Percentiles rank a stretch among this genome's conserved stretches.
phyloP scores from a whole-genome alignment of 2,797 vertebrate genomes.

The Glossophaga mutica region DNA sequence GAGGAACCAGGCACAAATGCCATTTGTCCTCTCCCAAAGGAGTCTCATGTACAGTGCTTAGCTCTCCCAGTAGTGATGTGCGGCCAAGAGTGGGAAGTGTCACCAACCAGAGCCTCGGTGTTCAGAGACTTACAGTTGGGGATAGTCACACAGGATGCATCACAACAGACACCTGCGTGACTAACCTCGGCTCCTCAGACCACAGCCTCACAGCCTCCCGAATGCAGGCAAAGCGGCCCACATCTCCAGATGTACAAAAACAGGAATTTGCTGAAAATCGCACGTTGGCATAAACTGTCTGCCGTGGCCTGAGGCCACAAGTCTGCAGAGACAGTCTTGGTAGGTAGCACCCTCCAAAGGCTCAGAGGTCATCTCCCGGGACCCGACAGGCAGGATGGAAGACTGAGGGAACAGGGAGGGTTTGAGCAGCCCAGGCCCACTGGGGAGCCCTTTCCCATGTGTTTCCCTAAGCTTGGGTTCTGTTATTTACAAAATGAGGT shows the following conservation, averaged over 20 bases:
- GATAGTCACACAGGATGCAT: not conserved
- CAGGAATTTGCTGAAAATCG: not conserved
- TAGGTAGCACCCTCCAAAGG: not conserved
- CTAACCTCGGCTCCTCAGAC: not conserved
- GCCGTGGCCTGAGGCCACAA: not conserved
- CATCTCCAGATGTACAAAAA: not conserved
- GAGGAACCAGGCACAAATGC: not conserved
- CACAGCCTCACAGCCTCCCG: not conserved
- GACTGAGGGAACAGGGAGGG: not conserved
- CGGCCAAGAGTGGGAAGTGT: not conserved
- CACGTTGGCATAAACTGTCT: not conserved
- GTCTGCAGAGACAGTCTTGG: not conserved
- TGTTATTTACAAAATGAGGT: not conserved
- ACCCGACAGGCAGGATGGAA: not conserved
- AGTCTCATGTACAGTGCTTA: not conserved
- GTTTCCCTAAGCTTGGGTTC: not conserved
- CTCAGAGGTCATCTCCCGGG: not conserved
- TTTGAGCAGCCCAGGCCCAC: not conserved
- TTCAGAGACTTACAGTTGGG: not conserved
- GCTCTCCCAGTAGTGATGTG: not conserved
- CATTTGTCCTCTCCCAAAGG: not conserved
- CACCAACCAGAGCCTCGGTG: no score
- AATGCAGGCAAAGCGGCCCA: not conserved
- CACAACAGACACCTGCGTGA: not conserved
- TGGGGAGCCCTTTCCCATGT: not conserved